These are phyloP conservation scores for Trachythela sp. DNA, from an alignment of 64 coral and sea anemone genomes.

Conservation along the genomic window DNA sequence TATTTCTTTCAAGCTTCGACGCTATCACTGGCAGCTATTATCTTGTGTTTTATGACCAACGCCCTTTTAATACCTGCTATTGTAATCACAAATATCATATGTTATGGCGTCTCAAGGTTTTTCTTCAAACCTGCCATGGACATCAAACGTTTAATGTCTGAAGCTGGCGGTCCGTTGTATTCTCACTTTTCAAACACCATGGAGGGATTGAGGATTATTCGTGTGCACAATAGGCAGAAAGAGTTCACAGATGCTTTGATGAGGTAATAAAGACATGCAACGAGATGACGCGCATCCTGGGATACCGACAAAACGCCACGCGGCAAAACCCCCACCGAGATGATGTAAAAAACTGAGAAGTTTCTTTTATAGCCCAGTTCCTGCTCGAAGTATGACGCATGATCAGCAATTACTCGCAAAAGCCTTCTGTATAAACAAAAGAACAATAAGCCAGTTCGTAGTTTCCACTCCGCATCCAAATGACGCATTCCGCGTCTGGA, in stretches of 20 bases:
- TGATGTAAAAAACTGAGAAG: no score
- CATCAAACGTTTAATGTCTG: background rate
- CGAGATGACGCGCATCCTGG: no score
- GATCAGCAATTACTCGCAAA: no score
- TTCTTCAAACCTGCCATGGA: background rate
- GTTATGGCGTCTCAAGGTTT: background rate
- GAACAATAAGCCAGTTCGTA: background rate
- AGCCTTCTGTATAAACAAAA: no score
- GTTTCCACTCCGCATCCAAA: no score
- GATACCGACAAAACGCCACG: no score
- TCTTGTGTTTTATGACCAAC: background rate
- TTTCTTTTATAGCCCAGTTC: no score
- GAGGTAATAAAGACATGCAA: no score
- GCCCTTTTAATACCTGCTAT: background rate
- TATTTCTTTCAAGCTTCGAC: slow-evolving; percentile 10
- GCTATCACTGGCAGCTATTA: background rate
- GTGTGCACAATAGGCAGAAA: background rate
- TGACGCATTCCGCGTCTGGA: no score
- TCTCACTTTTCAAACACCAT: background rate
- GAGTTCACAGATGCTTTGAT: slow-evolving; percentile 20
- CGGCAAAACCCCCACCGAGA: no score
- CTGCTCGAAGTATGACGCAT: no score
- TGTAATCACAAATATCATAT: background rate
- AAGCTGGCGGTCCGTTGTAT: background rate
- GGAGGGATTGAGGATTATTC: background rate